Evolutionary conservation across 1,140 invertebrate genomes (phyloP), one percentile per base, ranked within the genome.

Genomic region (Hycleus cichorii): DNA sequence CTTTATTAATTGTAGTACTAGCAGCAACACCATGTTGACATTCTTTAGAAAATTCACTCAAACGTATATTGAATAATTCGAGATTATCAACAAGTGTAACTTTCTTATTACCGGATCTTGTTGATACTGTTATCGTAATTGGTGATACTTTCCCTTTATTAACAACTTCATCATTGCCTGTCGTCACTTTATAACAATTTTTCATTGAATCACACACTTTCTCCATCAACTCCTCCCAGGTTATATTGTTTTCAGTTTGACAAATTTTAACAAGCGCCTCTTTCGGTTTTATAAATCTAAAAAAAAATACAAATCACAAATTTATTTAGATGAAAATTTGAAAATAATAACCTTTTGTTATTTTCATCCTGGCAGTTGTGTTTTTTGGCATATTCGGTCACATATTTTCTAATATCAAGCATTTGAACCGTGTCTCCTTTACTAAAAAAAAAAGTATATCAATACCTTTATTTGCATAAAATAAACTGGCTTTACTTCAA

Each of bases 81-180:
- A 95, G 78, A 74, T 95, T 95, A 60, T 90, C 89, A 0, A 96
- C 81, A 39, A 95, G 72, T 1, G 93, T 95, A 9, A 91, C 90
- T 80, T 94, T 95, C 73, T 96, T 96, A 69, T 91, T 91, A n/a
- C 87, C 86, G 25, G 83, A 82, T 51, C 92, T 76, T n/a, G 83
- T 86, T 10, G 82, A 83, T 3, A 93, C 83, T 8, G 81, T 82
- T 73, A 95, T 86, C 62, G 85, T 84, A 57, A 95, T 88, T 10
- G 87, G 84, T 39, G 89, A 83, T 57, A 94, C 75, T 74, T 90
- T 87, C 43, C 86, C 85, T 66, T 85, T 88, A 54, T 80, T 81
- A 4, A 89, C 71, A 46, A 78, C 80, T 40, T 78, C 75, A 32
- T 82, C 80, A 53, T 78, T 78, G 3, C 78, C 76, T 63, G 81